A percentile compares a stretch with the other conserved stretches of the same genome.
phyloP scores from a whole-genome alignment of 2,888 invertebrate species.

The Limnephilus rhombicus region DNA sequence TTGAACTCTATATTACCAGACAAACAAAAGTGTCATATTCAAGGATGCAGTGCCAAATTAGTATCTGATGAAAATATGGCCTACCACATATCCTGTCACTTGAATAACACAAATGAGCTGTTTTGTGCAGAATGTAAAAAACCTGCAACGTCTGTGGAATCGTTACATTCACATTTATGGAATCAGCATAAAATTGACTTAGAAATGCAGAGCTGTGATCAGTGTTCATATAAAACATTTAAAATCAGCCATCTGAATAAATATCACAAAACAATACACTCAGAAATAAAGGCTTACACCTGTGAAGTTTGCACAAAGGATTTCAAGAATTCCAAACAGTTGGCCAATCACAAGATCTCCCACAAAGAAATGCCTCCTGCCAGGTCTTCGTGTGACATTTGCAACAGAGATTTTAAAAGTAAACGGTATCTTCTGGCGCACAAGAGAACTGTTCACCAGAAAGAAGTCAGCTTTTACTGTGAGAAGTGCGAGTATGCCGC shows the following conservation, averaged over 20 bases:
- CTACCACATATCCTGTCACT: constrained; percentile 83
- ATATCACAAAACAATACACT: constrained; percentile 87
- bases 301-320: constrained; percentile 84
- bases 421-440: constrained; percentile 77
- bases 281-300: constrained; percentile 79
- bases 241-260: constrained; percentile 84
- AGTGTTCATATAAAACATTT: constrained; percentile 86
- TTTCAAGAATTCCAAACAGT: constrained; percentile 89
- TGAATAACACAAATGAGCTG: constrained; percentile 70
- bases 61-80: constrained; percentile 79
- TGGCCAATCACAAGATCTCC: constrained; percentile 85
- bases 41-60: constrained; percentile 78
- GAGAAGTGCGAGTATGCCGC: constrained; percentile 83
- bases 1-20: not conserved
- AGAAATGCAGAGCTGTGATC: constrained; percentile 87
- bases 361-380: constrained; percentile 77
- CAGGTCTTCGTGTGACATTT: constrained; percentile 76
- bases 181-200: constrained; percentile 86
- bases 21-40: constrained; percentile 75
- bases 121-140: constrained; percentile 84
- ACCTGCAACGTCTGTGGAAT: constrained; percentile 79
- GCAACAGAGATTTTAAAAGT: constrained; percentile 79
- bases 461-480: constrained; percentile 82
- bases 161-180: constrained; percentile 89
- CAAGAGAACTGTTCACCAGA: constrained; percentile 81